A percentile compares a stretch with the other conserved stretches of the same genome.
These are phyloP conservation scores for Malurus leucopterus DNA, from an alignment of 2,797 vertebrate genomes.

Conservation along the genomic window DNA sequence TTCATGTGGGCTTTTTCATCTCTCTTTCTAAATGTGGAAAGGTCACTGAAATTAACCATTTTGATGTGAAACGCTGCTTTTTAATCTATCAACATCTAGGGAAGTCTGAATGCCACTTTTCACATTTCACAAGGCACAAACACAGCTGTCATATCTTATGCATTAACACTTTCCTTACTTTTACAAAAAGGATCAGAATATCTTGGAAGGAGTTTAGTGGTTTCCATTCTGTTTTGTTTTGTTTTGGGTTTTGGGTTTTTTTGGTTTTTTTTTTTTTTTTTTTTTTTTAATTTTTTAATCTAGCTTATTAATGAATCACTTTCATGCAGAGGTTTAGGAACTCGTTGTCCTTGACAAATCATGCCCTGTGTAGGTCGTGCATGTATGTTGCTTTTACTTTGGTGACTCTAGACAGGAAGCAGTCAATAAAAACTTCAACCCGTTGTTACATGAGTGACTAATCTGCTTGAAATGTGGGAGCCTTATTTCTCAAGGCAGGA, in stretches of 20 bases:
- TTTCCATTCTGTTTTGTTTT: background rate
- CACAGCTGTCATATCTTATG: background rate
- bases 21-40: background rate
- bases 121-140: background rate
- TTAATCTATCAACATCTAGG: background rate
- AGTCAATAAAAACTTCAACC: background rate
- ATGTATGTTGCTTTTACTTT: background rate
- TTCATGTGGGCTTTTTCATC: background rate
- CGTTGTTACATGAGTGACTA: background rate
- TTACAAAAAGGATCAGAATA: background rate
- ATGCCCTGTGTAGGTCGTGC: background rate
- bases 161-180: background rate
- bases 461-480: background rate
- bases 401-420: background rate
- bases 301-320: background rate
- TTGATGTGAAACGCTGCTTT: background rate
- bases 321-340: background rate
- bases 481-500: background rate
- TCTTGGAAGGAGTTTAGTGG: background rate
- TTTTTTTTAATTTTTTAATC: background rate
- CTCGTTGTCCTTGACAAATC: background rate
- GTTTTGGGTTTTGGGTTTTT: too few relatives aligned
- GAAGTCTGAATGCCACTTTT: background rate
- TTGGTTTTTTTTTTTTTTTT: background rate
- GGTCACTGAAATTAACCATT: slow-evolving; percentile 16